Base-by-base conservation (phyloP, 2,113 vertebrate genomes). In the Microtus richardsoni region DNA sequence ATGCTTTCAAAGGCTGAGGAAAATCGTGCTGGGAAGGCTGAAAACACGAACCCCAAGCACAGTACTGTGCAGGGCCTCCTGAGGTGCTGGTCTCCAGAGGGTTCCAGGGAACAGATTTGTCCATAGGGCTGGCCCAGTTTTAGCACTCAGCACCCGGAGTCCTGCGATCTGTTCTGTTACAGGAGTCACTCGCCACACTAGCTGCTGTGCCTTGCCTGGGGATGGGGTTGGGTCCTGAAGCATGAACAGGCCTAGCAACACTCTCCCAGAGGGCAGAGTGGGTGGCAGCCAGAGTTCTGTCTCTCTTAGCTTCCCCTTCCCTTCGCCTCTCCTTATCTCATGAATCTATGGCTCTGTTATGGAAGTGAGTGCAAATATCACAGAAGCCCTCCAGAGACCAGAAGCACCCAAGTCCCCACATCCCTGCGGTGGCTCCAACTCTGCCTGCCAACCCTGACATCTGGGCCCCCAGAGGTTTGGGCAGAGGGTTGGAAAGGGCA, bases 351-450 rank as follows among this genome's bases (percentile, higher is more conserved):
- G 54, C 54, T 41, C 79, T 54, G 4, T 16, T 16, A 0, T 2
- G 17, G 73, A 66, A 58, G 16, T 1, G 2, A 44, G 64, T 2
- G 26, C n/a, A 39, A 28, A 22, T 0, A 11, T 73, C 41, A 85
- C 41, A 16, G 2, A 11, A 36, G 9, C 28, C 30, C 80, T 52
- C 24, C 4, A 4, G 22, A 4, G 0, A 1, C 75, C 2, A 0
- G 1, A 26, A 52, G 44, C 0, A 0, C 62, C 39, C 41, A 2
- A 0, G 0, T 21, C 5, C 79, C 12, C 28, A 2, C 0, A 3
- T 7, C 28, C 2, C 33, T 13, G 0, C 16, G 0, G 10, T 3
- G 7, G 52, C 30, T 14, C 21, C 3, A 7, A 4, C 62, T 71
- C 78, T 21, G 44, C 24, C 89, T 47, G 2, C 44, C 1, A 19